These are phyloP conservation scores for Hypercompe scribonia DNA, from an alignment of 2,888 invertebrate species.

Conservation along the genomic window DNA sequence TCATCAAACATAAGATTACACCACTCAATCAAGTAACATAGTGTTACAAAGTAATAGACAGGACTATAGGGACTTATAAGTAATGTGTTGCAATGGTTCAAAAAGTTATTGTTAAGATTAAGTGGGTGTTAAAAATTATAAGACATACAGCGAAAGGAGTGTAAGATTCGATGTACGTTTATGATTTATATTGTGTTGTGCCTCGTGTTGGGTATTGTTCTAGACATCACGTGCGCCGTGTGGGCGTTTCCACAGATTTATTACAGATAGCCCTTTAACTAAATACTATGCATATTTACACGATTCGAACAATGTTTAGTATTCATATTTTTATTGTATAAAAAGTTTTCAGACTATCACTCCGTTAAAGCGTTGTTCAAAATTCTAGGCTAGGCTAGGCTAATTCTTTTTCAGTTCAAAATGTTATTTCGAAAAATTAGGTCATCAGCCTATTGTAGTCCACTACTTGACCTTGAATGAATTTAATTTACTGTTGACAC, in stretches of 20 bases:
- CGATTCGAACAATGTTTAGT: conserved; percentile 47
- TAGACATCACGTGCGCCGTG: conserved; percentile 62
- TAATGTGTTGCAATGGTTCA: conserved; percentile 63
- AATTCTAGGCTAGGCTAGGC: too few species aligned
- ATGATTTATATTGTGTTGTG: conserved; percentile 83
- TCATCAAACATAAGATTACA: conserved; percentile 42
- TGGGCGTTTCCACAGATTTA: conserved; percentile 81
- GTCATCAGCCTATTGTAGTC: too few species aligned
- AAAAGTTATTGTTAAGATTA: conserved; percentile 77
- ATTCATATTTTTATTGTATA: background rate
- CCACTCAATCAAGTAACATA: conserved; percentile 37
- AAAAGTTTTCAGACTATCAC: background rate
- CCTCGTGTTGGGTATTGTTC: conserved; percentile 79
- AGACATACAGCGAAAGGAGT: conserved; percentile 75
- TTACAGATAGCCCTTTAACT: conserved; percentile 71
- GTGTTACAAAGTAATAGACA: conserved; percentile 39
- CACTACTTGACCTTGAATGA: too few species aligned
- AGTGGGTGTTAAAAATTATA: conserved; percentile 86
- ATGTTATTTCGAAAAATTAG: background rate
- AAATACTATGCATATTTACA: conserved; percentile 58
- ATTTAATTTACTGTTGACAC: background rate
- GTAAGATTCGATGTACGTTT: conserved; percentile 75
- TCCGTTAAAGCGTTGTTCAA: background rate
- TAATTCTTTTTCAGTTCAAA: too few species aligned
- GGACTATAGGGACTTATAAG: conserved; percentile 38